Conservation (phyloP, 2,888 invertebrate genomes). For the Mellilla xanthometata region DNA sequence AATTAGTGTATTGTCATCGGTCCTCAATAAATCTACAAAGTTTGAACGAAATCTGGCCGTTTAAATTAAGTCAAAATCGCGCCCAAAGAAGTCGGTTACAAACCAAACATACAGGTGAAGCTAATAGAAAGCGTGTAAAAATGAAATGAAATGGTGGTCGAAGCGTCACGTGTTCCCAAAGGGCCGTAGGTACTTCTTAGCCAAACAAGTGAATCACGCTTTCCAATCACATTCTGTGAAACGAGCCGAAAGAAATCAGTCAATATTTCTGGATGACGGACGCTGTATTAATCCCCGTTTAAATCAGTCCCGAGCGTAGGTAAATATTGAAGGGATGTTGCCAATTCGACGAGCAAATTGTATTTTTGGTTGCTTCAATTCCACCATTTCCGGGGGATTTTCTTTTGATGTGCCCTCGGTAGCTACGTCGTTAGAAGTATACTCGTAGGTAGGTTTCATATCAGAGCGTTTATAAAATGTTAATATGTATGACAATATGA, state of each 20-base stretch:
- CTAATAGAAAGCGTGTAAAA: too few species aligned
- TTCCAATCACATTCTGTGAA: conserved; percentile 33
- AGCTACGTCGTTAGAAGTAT: neutral
- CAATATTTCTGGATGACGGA: conserved; percentile 33
- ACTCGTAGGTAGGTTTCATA: neutral
- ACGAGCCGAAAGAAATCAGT: conserved; percentile 33
- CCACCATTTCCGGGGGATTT: conserved; percentile 19
- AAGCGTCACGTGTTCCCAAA: too few species aligned
- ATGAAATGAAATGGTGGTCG: too few species aligned
- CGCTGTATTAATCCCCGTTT: conserved; percentile 33
- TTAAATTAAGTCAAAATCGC: too few species aligned
- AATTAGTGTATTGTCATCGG: too few species aligned
- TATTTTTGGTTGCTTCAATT: conserved; percentile 29
- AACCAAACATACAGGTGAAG: too few species aligned
- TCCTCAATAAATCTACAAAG: too few species aligned
- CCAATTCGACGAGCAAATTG: conserved; percentile 33
- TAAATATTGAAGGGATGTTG: conserved; percentile 33
- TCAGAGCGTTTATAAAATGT: too few species aligned
- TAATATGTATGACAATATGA: too few species aligned
- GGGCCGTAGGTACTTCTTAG: conserved; percentile 1
- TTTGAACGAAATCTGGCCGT: too few species aligned
- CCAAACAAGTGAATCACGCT: conserved; percentile 29
- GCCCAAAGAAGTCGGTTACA: too few species aligned
- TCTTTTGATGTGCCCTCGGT: conserved; percentile 17
- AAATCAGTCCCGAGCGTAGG: conserved; percentile 30